phyloP scores from a whole-genome alignment of 2,888 invertebrate species.

The Heliconius sara region DNA sequence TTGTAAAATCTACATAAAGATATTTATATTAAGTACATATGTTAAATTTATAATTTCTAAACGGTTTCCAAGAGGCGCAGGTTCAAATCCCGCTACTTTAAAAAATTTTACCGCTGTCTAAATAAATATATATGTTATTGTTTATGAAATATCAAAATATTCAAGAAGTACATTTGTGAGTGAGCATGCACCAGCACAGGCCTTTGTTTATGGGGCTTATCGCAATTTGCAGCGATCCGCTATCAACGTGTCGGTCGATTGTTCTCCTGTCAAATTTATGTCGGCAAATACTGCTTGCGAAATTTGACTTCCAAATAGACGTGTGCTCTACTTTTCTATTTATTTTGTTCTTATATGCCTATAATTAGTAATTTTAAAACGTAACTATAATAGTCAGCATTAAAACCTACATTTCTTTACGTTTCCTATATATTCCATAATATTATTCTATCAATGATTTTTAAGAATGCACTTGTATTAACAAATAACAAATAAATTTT shows the following conservation, averaged over 20 bases:
- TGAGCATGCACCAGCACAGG: constrained; percentile 3
- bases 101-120: no score
- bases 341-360: neutral
- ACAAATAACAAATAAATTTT: no score
- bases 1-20: no score
- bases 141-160: neutral
- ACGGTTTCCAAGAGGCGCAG: no score
- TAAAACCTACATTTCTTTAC: neutral
- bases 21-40: no score
- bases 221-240: constrained; percentile 38
- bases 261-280: constrained; percentile 36
- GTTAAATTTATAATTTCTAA: no score
- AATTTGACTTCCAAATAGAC: constrained; percentile 25
- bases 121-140: neutral
- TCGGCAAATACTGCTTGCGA: constrained; percentile 11
- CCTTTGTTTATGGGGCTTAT: constrained; percentile 38
- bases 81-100: no score
- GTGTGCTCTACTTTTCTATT: constrained; percentile 11
- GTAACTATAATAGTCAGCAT: neutral
- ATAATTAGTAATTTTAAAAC: neutral
- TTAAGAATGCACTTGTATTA: no score
- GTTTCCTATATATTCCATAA: neutral
- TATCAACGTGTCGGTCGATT: constrained; percentile 34
- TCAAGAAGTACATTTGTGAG: neutral
- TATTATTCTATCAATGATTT: neutral